Evolutionary conservation across 2,888 invertebrate species (phyloP).

Genomic region (Tachina lurida): DNA sequence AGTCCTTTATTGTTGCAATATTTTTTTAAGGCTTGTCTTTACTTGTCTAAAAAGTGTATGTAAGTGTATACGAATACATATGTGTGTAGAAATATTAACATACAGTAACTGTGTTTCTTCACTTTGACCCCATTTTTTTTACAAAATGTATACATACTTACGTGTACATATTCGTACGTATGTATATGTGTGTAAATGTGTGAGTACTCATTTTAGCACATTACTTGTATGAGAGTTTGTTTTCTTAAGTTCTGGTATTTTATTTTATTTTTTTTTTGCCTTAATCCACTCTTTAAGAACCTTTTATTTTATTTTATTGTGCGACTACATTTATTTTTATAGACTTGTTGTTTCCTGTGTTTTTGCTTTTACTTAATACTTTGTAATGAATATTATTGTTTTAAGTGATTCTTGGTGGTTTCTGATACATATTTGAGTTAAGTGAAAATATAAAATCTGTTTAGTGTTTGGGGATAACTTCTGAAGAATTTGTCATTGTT

Average conservation of each 20-base stretch:
- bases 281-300: slow-evolving; percentile 66
- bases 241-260: slow-evolving; percentile 18
- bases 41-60: neutral
- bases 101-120: slow-evolving; percentile 73
- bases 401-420: slow-evolving; percentile 77
- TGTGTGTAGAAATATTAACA: neutral
- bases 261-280: slow-evolving; percentile 16
- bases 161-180: neutral
- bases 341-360: slow-evolving; percentile 1
- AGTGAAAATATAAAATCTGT: slow-evolving; percentile 7
- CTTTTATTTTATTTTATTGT: slow-evolving; percentile 36
- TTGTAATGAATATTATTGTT: slow-evolving; percentile 78
- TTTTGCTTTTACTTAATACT: slow-evolving; percentile 70
- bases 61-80: neutral
- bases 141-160: neutral
- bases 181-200: neutral
- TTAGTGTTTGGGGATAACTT: neutral
- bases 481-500: neutral
- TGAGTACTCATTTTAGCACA: slow-evolving; percentile 19
- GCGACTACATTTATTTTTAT: slow-evolving; percentile 51
- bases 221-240: slow-evolving; percentile 1
- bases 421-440: neutral
- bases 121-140: slow-evolving; percentile 72
- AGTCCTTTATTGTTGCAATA: slow-evolving; percentile 64
- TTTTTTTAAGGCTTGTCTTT: slow-evolving; percentile 42